Evolutionary conservation across 2,797 vertebrate genomes (phyloP).

Genomic region (Salarias fasciatus): DNA sequence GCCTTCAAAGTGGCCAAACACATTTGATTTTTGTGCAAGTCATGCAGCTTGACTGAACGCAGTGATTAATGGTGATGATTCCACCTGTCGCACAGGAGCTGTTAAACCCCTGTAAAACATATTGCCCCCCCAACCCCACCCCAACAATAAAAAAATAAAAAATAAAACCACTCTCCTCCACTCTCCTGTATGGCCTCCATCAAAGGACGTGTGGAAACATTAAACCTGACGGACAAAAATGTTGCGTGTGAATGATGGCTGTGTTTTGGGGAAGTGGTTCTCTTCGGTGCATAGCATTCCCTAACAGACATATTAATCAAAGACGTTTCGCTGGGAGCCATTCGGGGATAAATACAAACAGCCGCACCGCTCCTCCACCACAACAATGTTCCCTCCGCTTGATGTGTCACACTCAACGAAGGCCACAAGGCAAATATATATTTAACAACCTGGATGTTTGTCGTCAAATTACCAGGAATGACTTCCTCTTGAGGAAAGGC

Average conservation of each 20-base stretch:
- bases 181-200: slow-evolving; percentile 48
- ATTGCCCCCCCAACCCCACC: slow-evolving; percentile 29
- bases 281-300: slow-evolving; percentile 54
- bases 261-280: slow-evolving; percentile 58
- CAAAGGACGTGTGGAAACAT: slow-evolving; percentile 55
- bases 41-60: slow-evolving; percentile 21
- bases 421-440: slow-evolving; percentile 51
- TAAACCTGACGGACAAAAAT: slow-evolving; percentile 64
- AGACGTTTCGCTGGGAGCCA: slow-evolving; percentile 62
- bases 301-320: slow-evolving; percentile 74
- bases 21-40: slow-evolving; percentile 37
- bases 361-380: slow-evolving; percentile 45
- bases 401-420: slow-evolving; percentile 55
- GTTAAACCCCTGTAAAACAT: slow-evolving; percentile 49
- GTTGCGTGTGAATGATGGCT: slow-evolving; percentile 54
- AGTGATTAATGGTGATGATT: slow-evolving; percentile 59
- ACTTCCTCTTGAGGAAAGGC: slow-evolving; percentile 45
- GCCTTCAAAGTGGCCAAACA: background rate
- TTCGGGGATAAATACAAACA: slow-evolving; percentile 66
- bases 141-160: no score
- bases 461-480: slow-evolving; percentile 51
- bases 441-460: slow-evolving; percentile 37
- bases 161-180: slow-evolving; percentile 42
- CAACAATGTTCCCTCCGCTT: slow-evolving; percentile 44
- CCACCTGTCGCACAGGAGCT: slow-evolving; percentile 38